Evolutionary conservation across 2,888 invertebrate species (phyloP).

Genomic region (Pristionchus maxplancki): DNA sequence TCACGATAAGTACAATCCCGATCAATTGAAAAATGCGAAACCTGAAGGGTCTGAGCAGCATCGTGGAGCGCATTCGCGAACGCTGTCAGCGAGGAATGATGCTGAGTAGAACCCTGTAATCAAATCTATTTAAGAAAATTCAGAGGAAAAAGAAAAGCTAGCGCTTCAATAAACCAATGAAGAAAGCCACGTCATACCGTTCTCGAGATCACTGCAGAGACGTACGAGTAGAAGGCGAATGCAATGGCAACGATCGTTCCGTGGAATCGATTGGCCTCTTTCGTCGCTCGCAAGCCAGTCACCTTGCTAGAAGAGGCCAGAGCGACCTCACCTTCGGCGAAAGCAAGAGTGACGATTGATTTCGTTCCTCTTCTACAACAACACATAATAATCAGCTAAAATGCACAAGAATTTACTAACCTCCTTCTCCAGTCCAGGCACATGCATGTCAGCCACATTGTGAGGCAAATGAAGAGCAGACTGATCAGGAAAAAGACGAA

Average conservation of each 20-base stretch:
- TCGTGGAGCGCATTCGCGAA: conserved; percentile 34
- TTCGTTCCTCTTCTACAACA: conserved; percentile 24
- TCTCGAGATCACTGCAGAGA: conserved; percentile 18
- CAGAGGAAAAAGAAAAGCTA: neutral
- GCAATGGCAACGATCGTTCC: conserved; percentile 19
- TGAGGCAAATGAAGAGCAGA: conserved; percentile 19
- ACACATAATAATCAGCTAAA: neutral
- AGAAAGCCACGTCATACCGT: neutral
- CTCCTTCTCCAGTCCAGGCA: conserved; percentile 45
- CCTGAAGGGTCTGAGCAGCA: conserved; percentile 4
- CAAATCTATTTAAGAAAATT: neutral
- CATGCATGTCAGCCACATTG: conserved; percentile 38
- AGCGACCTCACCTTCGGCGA: conserved; percentile 38
- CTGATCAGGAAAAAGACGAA: conserved; percentile 32
- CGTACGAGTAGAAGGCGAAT: conserved; percentile 41
- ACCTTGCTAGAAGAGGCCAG: neutral
- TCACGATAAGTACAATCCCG: too few relatives aligned
- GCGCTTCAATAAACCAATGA: neutral
- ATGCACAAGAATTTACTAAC: neutral
- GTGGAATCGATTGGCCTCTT: conserved; percentile 17
- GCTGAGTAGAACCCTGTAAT: neutral
- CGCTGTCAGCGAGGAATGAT: neutral
- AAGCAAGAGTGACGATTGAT: conserved; percentile 17
- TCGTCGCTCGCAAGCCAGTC: neutral
- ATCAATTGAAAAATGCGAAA: neutral